Evolutionary conservation across 2,113 vertebrate species (phyloP).

Genomic region (Gymnorhina tibicen): DNA sequence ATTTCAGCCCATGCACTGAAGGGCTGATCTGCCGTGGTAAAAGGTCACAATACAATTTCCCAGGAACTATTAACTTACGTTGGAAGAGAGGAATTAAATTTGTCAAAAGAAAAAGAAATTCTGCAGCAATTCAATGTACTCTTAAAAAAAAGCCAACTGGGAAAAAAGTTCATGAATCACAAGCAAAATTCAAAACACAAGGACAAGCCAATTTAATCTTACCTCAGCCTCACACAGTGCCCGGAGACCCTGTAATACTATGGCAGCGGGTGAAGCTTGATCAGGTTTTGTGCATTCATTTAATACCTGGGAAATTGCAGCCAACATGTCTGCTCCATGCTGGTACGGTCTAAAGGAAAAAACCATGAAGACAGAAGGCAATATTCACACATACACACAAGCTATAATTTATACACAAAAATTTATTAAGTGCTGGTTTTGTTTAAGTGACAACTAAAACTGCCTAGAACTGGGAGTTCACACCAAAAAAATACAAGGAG

Average conservation of each 20-base stretch:
- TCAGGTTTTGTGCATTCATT: constrained; percentile 83
- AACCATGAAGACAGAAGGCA: background rate
- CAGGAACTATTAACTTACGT: background rate
- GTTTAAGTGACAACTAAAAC: background rate
- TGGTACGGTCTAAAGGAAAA: constrained; percentile 85
- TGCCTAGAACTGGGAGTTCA: background rate
- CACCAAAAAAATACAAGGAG: background rate
- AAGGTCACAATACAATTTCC: background rate
- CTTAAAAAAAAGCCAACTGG: background rate
- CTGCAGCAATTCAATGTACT: background rate
- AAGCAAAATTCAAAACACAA: background rate
- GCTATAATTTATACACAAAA: background rate
- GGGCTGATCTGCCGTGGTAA: background rate
- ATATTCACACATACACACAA: background rate
- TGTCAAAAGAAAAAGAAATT: background rate
- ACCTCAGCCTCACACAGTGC: constrained; percentile 94
- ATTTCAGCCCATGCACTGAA: background rate
- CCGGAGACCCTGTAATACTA: constrained; percentile 88
- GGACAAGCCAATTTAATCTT: background rate
- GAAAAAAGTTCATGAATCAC: background rate
- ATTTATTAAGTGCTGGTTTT: background rate
- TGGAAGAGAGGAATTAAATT: background rate
- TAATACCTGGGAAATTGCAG: constrained; percentile 84
- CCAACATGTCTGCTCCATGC: constrained; percentile 94
- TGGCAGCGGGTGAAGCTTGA: constrained; percentile 84